Evolutionary conservation across 2,113 vertebrate species (phyloP).

Genomic region (Symphodus melops): DNA sequence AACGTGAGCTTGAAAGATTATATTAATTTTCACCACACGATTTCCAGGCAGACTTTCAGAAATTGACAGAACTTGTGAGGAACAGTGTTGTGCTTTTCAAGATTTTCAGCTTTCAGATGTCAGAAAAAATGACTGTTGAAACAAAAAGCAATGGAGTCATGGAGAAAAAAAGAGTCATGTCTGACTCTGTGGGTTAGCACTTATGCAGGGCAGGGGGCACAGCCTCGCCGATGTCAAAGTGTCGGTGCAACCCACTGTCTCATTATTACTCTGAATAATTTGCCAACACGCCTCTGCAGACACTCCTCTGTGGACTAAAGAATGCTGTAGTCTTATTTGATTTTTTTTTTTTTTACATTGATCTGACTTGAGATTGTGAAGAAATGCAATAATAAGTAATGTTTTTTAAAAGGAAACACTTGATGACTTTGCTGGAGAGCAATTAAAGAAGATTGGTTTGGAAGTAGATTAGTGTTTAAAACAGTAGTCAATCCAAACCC

Average conservation of each 20-base stretch:
- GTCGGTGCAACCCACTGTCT: conserved; percentile 45
- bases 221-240: conserved; percentile 55
- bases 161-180: conserved; percentile 32
- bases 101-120: conserved; percentile 58
- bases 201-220: conserved; percentile 62
- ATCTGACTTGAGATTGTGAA: background rate
- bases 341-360: conserved; percentile 9
- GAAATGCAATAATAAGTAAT: background rate
- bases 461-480: conserved; percentile 27
- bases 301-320: conserved; percentile 31
- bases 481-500: conserved; percentile 12
- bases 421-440: conserved; percentile 3
- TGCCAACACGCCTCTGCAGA: conserved; percentile 29
- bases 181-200: conserved; percentile 71
- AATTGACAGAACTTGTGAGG: conserved; percentile 66
- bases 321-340: background rate
- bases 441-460: conserved; percentile 34
- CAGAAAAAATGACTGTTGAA: conserved; percentile 27
- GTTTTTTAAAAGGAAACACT: conserved; percentile 9
- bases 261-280: conserved; percentile 61
- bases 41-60: conserved; percentile 51
- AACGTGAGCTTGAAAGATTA: conserved; percentile 61
- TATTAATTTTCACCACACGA: conserved; percentile 68
- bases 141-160: conserved; percentile 60
- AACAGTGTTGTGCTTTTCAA: conserved; percentile 70